A percentile compares a stretch with the other conserved stretches of the same genome.
These are phyloP conservation scores for Parazoanthus atlanticus DNA, from an alignment of 92 coral and sea anemone genomes.

Conservation along the genomic window DNA sequence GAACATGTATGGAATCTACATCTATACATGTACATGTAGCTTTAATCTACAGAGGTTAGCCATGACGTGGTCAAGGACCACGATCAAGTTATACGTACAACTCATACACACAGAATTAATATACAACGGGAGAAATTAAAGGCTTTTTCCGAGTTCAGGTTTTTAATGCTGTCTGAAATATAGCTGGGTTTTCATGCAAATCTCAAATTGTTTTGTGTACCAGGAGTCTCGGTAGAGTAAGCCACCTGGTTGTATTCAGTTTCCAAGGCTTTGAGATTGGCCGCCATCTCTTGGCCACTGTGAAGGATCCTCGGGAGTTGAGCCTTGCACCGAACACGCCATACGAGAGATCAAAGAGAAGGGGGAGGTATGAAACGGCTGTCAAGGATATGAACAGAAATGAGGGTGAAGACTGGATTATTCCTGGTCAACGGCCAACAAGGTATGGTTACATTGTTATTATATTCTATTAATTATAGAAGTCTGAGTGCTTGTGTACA, in stretches of 20 bases:
- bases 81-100: too few species aligned
- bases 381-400: slow-evolving; percentile 52
- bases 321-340: slow-evolving; percentile 74
- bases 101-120: too few species aligned
- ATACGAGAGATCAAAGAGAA: slow-evolving; percentile 61
- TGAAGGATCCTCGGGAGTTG: slow-evolving; percentile 66
- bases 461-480: background rate
- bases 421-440: slow-evolving; percentile 94
- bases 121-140: too few species aligned
- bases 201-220: background rate
- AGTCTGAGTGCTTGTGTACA: too few species aligned
- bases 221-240: slow-evolving; percentile 83
- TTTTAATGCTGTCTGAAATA: too few species aligned
- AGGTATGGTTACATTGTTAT: slow-evolving; percentile 49
- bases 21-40: too few species aligned
- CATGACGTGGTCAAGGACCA: too few species aligned
- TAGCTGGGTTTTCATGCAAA: background rate
- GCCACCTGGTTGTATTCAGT: slow-evolving; percentile 77
- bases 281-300: slow-evolving; percentile 68
- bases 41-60: too few species aligned
- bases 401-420: slow-evolving; percentile 72
- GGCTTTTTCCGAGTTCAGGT: too few species aligned
- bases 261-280: slow-evolving; percentile 95
- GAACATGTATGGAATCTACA: too few species aligned
- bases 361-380: slow-evolving; percentile 60